Evolutionary conservation across 2,113 vertebrate genomes (phyloP), one percentile per base, ranked within the genome.

Genomic region (Lepus europaeus): DNA sequence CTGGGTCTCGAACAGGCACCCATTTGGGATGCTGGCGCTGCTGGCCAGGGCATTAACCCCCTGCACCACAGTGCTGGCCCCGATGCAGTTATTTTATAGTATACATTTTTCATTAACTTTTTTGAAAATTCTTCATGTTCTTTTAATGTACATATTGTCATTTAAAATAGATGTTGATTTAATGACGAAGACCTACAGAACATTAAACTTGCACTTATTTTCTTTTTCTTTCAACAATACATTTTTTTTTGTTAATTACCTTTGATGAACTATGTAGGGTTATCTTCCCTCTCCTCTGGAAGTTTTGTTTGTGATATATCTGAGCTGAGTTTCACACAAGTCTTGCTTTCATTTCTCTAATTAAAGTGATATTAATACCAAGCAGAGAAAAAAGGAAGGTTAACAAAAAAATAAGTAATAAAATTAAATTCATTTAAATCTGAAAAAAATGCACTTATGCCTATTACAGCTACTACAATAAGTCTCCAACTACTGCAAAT

Each of bases 111-210:
- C 56, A 59, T 59, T 2, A 59, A 59, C 56, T 59, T 59, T 19
- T 59, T 59, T 59, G 56, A 59, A 59, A 19, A 59, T 19, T 59
- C 19, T 59, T 59, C 56, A 59, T 95, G 82, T 85, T 56, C 82
- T 80, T 45, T 79, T 76, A 39, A 73, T 63, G 12, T 51, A 53
- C 19, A 20, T 33, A 68, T 25, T 69, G 2, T 49, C 59, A 76
- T 61, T 69, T 92, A 77, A 91, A 94, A 94, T 20, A 68, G 45
- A 56, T 53, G 20, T 64, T 63, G 73, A 90, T 85, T 85, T 81
- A 92, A 56, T 10, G 22, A 61, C 61, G 36, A 90, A 74, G 49
- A 77, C 9, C 22, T 12, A 36, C 0, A 74, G 36, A 10, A 69
- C 29, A 80, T 56, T 20, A 85, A 74, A 90, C 14, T 61, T 97